A percentile compares a stretch with the other conserved stretches of the same genome.
Evolutionary conservation across 1,140 invertebrate genomes (phyloP).

Genomic region (Trinorchestia longiramus): DNA sequence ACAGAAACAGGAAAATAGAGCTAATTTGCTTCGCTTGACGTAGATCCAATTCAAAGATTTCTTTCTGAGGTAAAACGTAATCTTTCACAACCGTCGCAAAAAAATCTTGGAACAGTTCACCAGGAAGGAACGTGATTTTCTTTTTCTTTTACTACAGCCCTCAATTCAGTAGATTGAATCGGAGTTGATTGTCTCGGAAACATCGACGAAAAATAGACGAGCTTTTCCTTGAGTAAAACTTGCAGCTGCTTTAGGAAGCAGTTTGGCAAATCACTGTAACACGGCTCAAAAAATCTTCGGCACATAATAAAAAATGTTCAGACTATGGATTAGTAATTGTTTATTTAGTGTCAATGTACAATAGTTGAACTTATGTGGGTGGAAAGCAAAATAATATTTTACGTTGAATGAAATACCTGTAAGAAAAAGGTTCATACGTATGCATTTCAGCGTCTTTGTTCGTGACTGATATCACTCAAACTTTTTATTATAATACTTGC

Average conservation of each 20-base stretch:
- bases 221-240: neutral
- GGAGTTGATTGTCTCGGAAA: slow-evolving; percentile 41
- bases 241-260: neutral
- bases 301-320: neutral
- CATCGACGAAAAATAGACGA: slow-evolving; percentile 22
- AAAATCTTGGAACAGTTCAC: neutral
- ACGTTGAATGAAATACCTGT: neutral
- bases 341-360: neutral
- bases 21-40: neutral
- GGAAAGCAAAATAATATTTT: neutral
- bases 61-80: neutral
- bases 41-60: neutral
- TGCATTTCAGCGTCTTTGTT: no score
- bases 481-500: no score
- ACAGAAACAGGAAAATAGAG: neutral
- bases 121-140: neutral
- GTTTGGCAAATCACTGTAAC: neutral
- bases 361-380: neutral
- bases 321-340: neutral
- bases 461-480: no score
- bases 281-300: neutral
- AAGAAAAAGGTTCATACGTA: no score
- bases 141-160: neutral
- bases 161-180: slow-evolving; percentile 25
- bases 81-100: neutral